Conservation (phyloP, 2,888 invertebrate species). For the Epinotia bilunana region DNA sequence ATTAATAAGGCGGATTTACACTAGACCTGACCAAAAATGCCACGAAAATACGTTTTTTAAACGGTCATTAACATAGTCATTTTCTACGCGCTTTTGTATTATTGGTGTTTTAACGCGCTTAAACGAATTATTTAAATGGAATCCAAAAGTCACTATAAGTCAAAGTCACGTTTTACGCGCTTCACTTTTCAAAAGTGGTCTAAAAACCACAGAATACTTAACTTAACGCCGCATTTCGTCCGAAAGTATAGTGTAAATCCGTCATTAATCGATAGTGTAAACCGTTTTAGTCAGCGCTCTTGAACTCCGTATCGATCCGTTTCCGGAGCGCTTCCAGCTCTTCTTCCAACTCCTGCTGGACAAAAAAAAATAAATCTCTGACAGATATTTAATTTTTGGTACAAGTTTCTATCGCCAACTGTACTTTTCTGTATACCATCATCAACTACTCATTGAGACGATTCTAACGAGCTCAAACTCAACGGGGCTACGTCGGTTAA, state of each 20-base stretch:
- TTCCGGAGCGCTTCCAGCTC: conserved; percentile 71
- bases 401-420: no score
- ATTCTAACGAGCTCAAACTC: no score
- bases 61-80: neutral
- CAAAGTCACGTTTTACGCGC: no score
- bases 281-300: conserved; percentile 63
- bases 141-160: no score
- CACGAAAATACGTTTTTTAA: neutral
- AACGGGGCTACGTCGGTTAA: no score
- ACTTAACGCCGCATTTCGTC: neutral
- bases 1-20: neutral
- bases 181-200: no score
- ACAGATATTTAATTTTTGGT: neutral
- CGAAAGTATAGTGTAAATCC: neutral
- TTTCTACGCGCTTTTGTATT: neutral
- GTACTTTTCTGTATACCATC: no score
- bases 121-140: no score
- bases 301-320: conserved; percentile 74
- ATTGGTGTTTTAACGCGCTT: neutral
- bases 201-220: no score
- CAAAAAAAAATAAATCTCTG: conserved; percentile 11
- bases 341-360: conserved; percentile 69
- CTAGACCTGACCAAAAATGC: neutral
- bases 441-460: no score
- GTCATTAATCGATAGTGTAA: neutral